A percentile compares a stretch with the other conserved stretches of the same genome.
Evolutionary conservation across 1,140 invertebrate genomes (phyloP).

Genomic region (Lepidurus apus): DNA sequence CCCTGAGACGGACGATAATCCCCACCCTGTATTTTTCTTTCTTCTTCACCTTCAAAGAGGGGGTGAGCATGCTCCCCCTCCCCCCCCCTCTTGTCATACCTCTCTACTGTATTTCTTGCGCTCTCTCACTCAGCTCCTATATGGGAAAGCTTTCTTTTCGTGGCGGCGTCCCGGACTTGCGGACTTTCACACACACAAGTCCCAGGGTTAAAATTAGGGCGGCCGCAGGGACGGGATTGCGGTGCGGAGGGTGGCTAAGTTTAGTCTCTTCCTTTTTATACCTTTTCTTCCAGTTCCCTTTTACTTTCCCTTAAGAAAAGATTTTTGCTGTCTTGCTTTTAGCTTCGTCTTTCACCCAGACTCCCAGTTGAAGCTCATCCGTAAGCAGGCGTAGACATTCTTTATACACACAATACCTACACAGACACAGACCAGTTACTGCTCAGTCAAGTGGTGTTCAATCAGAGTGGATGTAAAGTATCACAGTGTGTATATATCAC

Average conservation of each 20-base stretch:
- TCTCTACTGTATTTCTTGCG: not conserved
- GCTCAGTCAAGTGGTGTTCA: not conserved
- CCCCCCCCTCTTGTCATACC: not conserved
- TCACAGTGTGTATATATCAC: too few relatives aligned
- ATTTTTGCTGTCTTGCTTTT: not conserved
- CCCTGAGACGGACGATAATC: not conserved
- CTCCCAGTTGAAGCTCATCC: conserved; percentile 2
- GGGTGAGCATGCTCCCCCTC: not conserved
- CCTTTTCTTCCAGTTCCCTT: conserved; percentile 9
- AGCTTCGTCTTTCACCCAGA: not conserved
- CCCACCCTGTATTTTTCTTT: not conserved
- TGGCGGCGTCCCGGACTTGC: not conserved
- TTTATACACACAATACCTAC: not conserved
- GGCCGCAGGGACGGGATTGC: not conserved
- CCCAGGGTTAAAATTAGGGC: conserved; percentile 18
- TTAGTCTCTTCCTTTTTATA: conserved; percentile 6
- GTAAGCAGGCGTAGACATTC: not conserved
- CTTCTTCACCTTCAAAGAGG: not conserved
- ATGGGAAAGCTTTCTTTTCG: not conserved
- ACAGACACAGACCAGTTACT: not conserved
- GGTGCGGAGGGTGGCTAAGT: conserved; percentile 1
- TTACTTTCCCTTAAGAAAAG: not conserved
- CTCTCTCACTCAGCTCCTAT: not conserved
- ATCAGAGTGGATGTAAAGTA: not conserved
- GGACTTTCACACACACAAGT: not conserved